phyloP scores from a whole-genome alignment of 92 coral and sea anemone species.

The Phenganax marumi region DNA sequence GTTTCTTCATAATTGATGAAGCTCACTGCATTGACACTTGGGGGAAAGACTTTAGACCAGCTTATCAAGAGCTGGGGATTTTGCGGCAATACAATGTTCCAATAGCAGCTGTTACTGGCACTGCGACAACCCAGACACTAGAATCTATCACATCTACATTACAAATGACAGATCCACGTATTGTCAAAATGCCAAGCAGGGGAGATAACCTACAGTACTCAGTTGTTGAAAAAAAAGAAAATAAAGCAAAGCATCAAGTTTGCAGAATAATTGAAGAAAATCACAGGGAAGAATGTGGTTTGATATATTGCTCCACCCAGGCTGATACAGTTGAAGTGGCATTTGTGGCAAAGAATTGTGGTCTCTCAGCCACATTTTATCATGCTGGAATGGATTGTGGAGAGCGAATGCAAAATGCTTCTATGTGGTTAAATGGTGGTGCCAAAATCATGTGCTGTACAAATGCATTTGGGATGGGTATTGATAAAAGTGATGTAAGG shows the following conservation, averaged over 20 bases:
- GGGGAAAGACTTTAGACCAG: conserved; percentile 56
- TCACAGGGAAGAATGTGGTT: conserved; percentile 43
- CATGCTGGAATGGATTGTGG: conserved; percentile 38
- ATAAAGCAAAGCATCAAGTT: conserved; percentile 50
- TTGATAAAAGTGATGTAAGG: conserved; percentile 34
- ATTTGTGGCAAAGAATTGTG: conserved; percentile 41
- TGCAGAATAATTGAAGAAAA: conserved; percentile 30
- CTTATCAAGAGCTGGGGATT: conserved; percentile 40
- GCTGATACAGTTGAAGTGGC: conserved; percentile 58
- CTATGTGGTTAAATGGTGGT: conserved; percentile 12
- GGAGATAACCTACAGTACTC: conserved; percentile 44
- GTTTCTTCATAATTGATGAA: conserved; percentile 33
- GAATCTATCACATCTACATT: conserved; percentile 24
- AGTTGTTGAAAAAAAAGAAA: conserved; percentile 45
- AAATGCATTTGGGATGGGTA: conserved; percentile 47
- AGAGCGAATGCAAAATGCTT: conserved; percentile 35
- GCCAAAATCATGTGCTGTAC: conserved; percentile 38
- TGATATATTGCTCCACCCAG: conserved; percentile 47
- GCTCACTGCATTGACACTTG: conserved; percentile 55
- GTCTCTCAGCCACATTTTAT: conserved; percentile 24
- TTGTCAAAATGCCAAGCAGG: conserved; percentile 45
- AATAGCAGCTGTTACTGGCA: conserved; percentile 51
- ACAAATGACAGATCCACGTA: conserved; percentile 33
- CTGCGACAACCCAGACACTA: conserved; percentile 54
- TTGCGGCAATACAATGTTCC: conserved; percentile 35